Evolutionary conservation across 2,888 invertebrate species (phyloP), one percentile per base, ranked within the genome.

Genomic region (Brachypalpus laphriformis): DNA sequence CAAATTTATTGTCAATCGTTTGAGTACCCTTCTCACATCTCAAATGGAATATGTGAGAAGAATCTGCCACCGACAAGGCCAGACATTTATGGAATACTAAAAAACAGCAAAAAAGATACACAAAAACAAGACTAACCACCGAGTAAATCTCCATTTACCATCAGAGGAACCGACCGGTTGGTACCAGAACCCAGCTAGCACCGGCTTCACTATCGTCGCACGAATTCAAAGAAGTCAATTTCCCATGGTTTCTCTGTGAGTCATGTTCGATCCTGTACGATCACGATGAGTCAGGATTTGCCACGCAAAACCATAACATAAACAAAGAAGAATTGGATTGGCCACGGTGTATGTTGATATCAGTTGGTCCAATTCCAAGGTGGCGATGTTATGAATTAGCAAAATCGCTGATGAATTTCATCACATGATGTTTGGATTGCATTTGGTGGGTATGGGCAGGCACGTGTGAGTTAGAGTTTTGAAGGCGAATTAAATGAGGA

Each of bases 261-360:
- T 81, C 85, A 85, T 76, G 81, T 81, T 81, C 49, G 59, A 76
- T 81, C 85, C 71, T 85, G 85, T 54, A 66, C 61, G 75, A 66
- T 40, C 68, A 49, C 5, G 75, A 85, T 85, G 85, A 85, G 61
- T 85, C 85, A 85, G 70, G 14, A 59, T 54, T 66, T 63, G 14
- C 45, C 56, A 42, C 8, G 45, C 71, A 20, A 28, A 78, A 47
- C 42, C 63, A 63, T 22, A 80, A 83, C 40, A 74, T 70, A 80
- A 80, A 75, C 74, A 34, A 59, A 71, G 49, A 74, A 68, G 57
- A 40, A 18, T 40, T 40, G 65, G 37, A 34, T 18, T 25, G 16
- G 34, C 3, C 37, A 31, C 47, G 20, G 9, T 54, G 18, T 34
- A 31, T 63, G 54, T 59, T 34, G 45, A n/a, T 9, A 18, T 9